Evolutionary conservation across 2,113 vertebrate genomes (phyloP), one percentile per base, ranked within the genome.

Genomic region (Sceloporus undulatus): DNA sequence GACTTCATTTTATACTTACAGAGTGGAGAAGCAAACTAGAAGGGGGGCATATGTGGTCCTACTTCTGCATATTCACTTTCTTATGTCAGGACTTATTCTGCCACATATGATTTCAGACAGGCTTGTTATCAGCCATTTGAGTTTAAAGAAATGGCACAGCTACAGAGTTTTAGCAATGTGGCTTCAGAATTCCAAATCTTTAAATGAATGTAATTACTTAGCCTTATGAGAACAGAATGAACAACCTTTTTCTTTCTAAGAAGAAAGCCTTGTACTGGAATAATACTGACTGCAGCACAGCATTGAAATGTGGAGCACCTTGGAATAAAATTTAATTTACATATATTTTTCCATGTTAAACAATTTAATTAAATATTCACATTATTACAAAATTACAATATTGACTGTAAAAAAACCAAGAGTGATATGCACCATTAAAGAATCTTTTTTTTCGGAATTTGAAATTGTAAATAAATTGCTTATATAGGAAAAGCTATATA

Each of bases 351-450:
- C 95, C 95, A 97, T 96, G 93, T 96, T 96, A 97, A 97, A 97
- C 96, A 97, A 96, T 94, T 97, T 96, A 96, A 97, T 97, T 97
- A 97, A 97, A 97, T 97, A 97, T 97, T 71, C 92, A 97, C 96
- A 97, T 91, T 96, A 94, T 97, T 97, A 97, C 96, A 97, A 97
- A 97, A 97, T 96, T 97, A 97, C 96, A 97, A 95, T 97, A 97
- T 97, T 96, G 97, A 97, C 97, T 97, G 94, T 96, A 97, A 97
- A 94, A 78, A 81, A 97, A 96, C 94, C 40, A 94, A 96, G 94
- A 95, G 94, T 97, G 96, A 96, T 97, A 97, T 96, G 97, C 96
- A 96, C 92, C 94, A 96, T 97, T 97, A 96, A 97, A 97, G 95
- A 92, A 96, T 95, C 95, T 95, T 94, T 95, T 94, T 95, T 97